phyloP scores from a whole-genome alignment of 2,797 vertebrate species.

The Anomalospiza imberbis region DNA sequence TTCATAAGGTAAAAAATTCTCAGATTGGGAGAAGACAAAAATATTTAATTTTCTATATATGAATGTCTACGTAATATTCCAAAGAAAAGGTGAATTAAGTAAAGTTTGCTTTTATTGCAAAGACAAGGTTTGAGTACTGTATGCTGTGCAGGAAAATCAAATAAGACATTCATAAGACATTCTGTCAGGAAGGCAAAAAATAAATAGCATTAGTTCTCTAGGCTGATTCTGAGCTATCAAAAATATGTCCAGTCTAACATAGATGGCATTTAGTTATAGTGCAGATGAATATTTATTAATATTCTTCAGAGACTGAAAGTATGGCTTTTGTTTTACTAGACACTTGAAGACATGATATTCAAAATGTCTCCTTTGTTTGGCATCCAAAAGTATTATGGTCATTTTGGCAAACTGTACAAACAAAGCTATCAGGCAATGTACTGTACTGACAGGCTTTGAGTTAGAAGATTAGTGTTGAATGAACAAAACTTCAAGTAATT shows the following conservation, averaged over 20 bases:
- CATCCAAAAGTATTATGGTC: constrained; percentile 6
- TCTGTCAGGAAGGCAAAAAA: constrained; percentile 53
- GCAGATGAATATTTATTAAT: constrained; percentile 54
- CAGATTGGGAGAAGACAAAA: not conserved
- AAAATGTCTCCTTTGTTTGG: constrained; percentile 60
- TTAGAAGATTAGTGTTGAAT: constrained; percentile 48
- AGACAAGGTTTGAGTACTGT: constrained; percentile 6
- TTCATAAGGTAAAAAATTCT: not conserved
- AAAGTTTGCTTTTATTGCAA: not conserved
- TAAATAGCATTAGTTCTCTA: constrained; percentile 56
- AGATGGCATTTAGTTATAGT: constrained; percentile 57
- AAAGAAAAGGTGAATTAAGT: constrained; percentile 1
- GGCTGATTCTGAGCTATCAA: constrained; percentile 43
- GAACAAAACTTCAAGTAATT: constrained; percentile 58
- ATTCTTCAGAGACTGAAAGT: constrained; percentile 35
- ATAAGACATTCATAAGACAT: constrained; percentile 38
- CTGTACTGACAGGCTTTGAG: constrained; percentile 17
- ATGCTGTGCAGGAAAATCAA: constrained; percentile 33
- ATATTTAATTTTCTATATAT: not conserved
- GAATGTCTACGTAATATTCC: not conserved
- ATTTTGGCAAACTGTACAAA: constrained; percentile 17
- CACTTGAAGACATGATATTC: constrained; percentile 24
- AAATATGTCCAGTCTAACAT: constrained; percentile 56
- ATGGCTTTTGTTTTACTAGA: constrained; percentile 30
- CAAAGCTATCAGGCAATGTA: constrained; percentile 20